Percentiles rank a stretch among this genome's conserved stretches.
Evolutionary conservation across 2,113 vertebrate genomes (phyloP).

Genomic region (Pycnonotus jocosus): DNA sequence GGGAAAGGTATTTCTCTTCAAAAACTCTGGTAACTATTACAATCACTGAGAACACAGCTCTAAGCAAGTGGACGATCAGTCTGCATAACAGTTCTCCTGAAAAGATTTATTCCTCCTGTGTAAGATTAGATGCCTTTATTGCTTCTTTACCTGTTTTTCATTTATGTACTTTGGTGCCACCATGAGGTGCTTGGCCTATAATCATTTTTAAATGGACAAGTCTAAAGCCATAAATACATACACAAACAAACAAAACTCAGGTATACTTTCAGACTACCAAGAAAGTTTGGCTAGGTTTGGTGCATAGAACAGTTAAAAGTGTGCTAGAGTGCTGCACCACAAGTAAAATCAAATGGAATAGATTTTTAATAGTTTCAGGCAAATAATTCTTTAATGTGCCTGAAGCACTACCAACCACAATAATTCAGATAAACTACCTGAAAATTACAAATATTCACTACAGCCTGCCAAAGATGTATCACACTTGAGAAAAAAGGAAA

Average conservation of each 20-base stretch:
- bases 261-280: background rate
- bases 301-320: background rate
- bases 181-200: slow-evolving; percentile 19
- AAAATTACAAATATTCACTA: background rate
- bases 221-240: background rate
- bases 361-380: background rate
- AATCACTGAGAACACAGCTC: background rate
- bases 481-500: background rate
- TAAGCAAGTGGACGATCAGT: background rate
- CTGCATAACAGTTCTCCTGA: background rate
- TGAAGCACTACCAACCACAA: background rate
- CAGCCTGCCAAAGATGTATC: background rate
- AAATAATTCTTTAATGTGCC: background rate
- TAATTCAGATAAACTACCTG: background rate
- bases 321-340: background rate
- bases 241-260: background rate
- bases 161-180: slow-evolving; percentile 47
- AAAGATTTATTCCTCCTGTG: background rate
- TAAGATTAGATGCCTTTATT: background rate
- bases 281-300: background rate
- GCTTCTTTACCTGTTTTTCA: background rate
- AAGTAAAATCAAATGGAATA: background rate
- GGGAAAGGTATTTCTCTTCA: background rate
- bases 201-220: background rate
- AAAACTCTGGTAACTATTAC: background rate